Evolutionary conservation across 2,797 vertebrate species (phyloP), one percentile per base, ranked within the genome.

Genomic region (Thaleichthys pacificus): DNA sequence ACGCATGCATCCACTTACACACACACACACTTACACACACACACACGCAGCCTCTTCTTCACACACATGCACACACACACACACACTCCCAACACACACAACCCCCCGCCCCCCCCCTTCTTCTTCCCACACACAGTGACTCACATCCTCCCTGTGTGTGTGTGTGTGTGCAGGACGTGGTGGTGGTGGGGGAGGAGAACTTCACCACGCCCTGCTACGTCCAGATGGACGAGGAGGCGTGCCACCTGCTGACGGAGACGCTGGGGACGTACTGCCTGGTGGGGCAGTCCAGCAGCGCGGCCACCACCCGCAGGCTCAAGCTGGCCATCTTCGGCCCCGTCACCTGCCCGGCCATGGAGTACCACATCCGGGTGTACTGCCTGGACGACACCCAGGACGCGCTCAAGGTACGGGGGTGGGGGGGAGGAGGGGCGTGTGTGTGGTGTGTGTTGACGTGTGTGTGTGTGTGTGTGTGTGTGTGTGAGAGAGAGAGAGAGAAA

Each of bases 151-250:
- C 79, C 70, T 75, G 22, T 75, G 14, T 7, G 63, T 47, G 1
- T 72, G n/a, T 75, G 22, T 75, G 14, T 7, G 63, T 47, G 1
- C 75, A 99, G 98, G 97, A 99, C 3, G 95, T 99, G 66, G 97
- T 99, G 79, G 95, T 96, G 47, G 96, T 99, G 0, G 97, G 98
- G 17, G 97, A 98, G 71, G 98, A 99, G 74, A 98, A 98, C 84
- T 98, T 97, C 87, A 98, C 96, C 30, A 98, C 97, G 0, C 97
- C 97, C 0, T 99, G 96, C 86, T 99, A 99, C 71, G 93, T 99
- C 84, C 98, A 99, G 83, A 90, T 99, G 94, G 96, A 98, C 0
- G 90, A 95, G 0, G 96, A 99, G 75, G 93, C 97, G 42, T 99
- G 97, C 89, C 98, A 99, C 86, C 94, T 99, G 84, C 94, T 99